These are phyloP conservation scores for Willowsia nigromaculata DNA, from an alignment of 2,888 invertebrate genomes.

Conservation along the genomic window DNA sequence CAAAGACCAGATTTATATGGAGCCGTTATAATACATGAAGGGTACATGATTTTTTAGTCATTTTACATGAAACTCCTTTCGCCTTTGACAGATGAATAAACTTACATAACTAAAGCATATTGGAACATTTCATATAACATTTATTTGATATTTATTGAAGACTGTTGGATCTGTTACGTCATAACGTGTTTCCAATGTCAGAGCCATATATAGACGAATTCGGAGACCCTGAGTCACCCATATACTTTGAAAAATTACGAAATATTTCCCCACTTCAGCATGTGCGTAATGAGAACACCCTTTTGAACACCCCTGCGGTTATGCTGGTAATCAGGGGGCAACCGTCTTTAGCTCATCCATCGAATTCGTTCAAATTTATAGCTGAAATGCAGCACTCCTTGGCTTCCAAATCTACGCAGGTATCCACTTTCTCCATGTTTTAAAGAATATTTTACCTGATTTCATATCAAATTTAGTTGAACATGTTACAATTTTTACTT, in stretches of 20 bases:
- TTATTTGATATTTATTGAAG: no score
- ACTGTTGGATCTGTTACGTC: constrained; percentile 98
- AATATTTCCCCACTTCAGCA: constrained; percentile 97
- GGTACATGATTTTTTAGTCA: constrained; percentile 82
- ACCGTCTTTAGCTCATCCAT: not conserved
- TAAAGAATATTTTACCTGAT: not conserved
- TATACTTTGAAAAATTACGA: constrained; percentile 90
- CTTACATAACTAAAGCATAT: no score
- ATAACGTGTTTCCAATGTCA: constrained; percentile 98
- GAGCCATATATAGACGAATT: constrained; percentile 98
- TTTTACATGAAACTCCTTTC: not conserved
- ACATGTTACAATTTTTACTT: not conserved
- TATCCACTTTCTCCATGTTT: constrained; percentile 68
- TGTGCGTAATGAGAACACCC: constrained; percentile 82
- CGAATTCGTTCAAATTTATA: constrained; percentile 96
- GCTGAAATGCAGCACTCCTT: constrained; percentile 92
- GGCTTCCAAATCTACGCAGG: constrained; percentile 84
- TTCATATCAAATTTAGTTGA: not conserved
- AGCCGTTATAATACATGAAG: constrained; percentile 95
- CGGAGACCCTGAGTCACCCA: constrained; percentile 92
- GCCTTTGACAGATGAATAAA: constrained; percentile 35
- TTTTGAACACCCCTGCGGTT: constrained; percentile 95
- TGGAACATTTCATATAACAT: no score
- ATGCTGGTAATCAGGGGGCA: constrained; percentile 89
- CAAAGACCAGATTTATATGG: constrained; percentile 97